These are phyloP conservation scores for Holacanthella duospinosa DNA, from an alignment of 2,888 invertebrate species.

Conservation along the genomic window DNA sequence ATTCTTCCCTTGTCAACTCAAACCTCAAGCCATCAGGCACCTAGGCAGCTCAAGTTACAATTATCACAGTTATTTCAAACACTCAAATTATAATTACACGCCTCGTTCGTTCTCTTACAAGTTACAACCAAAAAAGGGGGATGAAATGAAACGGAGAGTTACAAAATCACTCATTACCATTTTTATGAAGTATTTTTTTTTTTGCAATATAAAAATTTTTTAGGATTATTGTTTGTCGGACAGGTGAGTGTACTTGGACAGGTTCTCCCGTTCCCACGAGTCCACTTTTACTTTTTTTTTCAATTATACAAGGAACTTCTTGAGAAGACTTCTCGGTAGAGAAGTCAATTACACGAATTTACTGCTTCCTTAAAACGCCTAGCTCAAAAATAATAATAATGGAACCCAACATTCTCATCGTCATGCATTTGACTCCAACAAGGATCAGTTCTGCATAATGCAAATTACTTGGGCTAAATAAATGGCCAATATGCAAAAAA, in stretches of 20 bases:
- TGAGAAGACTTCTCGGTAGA: not conserved
- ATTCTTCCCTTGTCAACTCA: too few species aligned
- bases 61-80: too few species aligned
- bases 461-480: too few species aligned
- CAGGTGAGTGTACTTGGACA: slow-evolving; percentile 4
- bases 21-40: too few species aligned
- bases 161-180: not conserved
- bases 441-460: too few species aligned
- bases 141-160: not conserved
- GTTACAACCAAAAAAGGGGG: not conserved
- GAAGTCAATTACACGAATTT: slow-evolving; percentile 1
- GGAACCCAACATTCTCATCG: too few species aligned
- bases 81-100: not conserved
- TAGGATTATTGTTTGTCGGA: not conserved
- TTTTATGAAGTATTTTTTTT: not conserved
- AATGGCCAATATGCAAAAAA: too few species aligned
- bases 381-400: too few species aligned
- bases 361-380: too few species aligned
- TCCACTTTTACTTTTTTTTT: slow-evolving; percentile 2
- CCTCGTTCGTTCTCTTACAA: not conserved
- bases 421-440: too few species aligned
- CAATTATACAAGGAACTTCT: not conserved
- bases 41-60: too few species aligned
- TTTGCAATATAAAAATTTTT: not conserved
- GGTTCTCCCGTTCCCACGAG: slow-evolving; percentile 1